Evolutionary conservation across 1,140 invertebrate species (phyloP), one percentile per base, ranked within the genome.

Genomic region (Tetraneura akinire): DNA sequence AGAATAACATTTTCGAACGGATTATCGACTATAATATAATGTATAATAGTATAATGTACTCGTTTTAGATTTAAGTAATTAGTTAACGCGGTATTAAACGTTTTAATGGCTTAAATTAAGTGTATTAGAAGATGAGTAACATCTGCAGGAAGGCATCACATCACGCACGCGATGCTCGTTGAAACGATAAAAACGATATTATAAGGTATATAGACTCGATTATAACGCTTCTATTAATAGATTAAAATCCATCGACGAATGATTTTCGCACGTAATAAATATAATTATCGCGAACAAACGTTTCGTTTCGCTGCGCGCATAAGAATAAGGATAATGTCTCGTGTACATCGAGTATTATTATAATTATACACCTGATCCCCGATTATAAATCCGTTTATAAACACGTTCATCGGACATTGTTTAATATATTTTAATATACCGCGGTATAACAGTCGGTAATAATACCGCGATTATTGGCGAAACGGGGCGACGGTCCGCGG

Each of bases 241-340:
- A 68, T 68, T 68, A 45, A 68, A 68, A 68, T 23, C 64, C 64
- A 68, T 68, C 64, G 29, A 45, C 11, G 37, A 45, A 68, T 68
- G 13, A 18, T 42, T 66, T 37, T 23, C 11, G 3, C n/a, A 13
- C 10, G 32, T n/a, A 37, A 64, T 62, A 62, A 62, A 62, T 32
- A 32, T 37, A 64, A 64, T 64, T 64, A 32, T n/a, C n/a, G 32
- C 29, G 3, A 32, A 37, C 16, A n/a, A 32, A 18, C 16, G 60
- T 18, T 64, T 62, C 53, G 11, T 55, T 23, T 11, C 23, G 14
- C 18, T 53, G 5, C 11, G 3, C 11, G 11, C 11, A 26, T 21
- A 13, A 57, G n/a, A n/a, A n/a, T n/a, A n/a, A n/a, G n/a, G n/a
- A n/a, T n/a, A n/a, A n/a, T n/a, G n/a, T n/a, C n/a, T n/a, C n/a